These are phyloP conservation scores for Crotalus horridus DNA, from an alignment of 2,113 vertebrate genomes.

Conservation along the genomic window DNA sequence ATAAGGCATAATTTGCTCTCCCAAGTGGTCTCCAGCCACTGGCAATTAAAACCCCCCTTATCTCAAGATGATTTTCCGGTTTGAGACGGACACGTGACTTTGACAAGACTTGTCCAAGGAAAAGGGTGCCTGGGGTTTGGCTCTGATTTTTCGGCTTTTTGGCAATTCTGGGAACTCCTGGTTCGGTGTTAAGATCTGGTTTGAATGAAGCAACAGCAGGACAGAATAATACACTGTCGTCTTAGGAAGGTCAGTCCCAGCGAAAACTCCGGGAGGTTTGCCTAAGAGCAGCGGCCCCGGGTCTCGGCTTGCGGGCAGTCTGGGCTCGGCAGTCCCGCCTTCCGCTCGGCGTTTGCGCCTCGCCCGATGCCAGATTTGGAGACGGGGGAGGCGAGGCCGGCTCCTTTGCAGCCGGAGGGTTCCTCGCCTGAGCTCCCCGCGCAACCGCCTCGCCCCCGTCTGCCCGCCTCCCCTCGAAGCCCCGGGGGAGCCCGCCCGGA, in stretches of 20 bases:
- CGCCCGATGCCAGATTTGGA: not conserved
- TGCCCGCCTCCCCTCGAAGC: not conserved
- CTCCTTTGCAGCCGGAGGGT: too few relatives aligned
- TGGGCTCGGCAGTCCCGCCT: not conserved
- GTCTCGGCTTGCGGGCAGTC: not conserved
- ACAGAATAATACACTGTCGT: too few relatives aligned
- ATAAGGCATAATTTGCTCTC: not conserved
- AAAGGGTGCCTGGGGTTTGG: rapidly evolving
- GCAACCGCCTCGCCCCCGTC: too few relatives aligned
- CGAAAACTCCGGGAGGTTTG: not conserved
- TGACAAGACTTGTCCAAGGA: not conserved
- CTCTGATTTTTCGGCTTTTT: not conserved
- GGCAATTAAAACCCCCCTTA: not conserved
- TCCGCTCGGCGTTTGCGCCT: too few relatives aligned
- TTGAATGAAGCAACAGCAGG: not conserved
- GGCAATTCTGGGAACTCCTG: not conserved
- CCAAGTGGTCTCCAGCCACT: not conserved
- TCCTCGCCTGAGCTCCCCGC: too few relatives aligned
- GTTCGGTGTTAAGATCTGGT: rapidly evolving
- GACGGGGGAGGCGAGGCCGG: too few relatives aligned
- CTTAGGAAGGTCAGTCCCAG: not conserved
- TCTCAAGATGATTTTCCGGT: not conserved
- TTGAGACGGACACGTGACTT: not conserved
- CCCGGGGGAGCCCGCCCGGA: not conserved
- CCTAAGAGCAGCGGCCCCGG: not conserved